Base-by-base conservation (phyloP, 1,140 invertebrate species). In the Drosophila auraria region DNA sequence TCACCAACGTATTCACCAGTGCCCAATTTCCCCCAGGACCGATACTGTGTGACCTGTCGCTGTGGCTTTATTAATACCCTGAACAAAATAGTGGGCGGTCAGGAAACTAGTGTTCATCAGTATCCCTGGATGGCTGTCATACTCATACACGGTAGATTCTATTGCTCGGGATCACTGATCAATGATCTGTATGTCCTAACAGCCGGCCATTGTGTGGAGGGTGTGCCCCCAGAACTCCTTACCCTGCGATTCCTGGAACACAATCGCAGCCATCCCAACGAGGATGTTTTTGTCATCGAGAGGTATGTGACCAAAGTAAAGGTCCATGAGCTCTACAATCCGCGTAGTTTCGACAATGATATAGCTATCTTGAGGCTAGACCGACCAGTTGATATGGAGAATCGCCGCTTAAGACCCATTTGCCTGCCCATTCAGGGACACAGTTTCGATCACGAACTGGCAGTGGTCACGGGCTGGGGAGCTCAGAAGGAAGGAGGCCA, bases 41-140 rank as follows among this genome's bases (percentile, higher is more conserved):
- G 80, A 9, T 69, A 89, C 15, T 92, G 87, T n/a, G 23, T 30
- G 2, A n/a, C 60, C 81, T 97, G 91, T 42, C 96, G 95, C 78
- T 97, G 96, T 74, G 96, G 96, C 0, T 91, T 96, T 5, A 94
- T 95, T 0, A 94, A 95, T 65, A 94, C 95, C 17, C 93, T 95
- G 50, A 94, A 94, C 20, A 94, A 96, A 72, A 97, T 97, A 44
- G 96, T 97, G 0, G 96, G 96, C 12, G 96, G 96, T 0, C 93
- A 95, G 49, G 94, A 95, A 61, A 95, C 96, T 2, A 94, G 94
- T 64, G 93, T 95, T 12, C 94, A 95, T 77, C 95, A 97, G 87
- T 96, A 96, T 83, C 96, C 96, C 0, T 97, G 96, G 96, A 94
- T 97, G 82, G 96, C 94, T 2, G 95, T 95, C 30, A 93, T 97